A percentile compares a stretch with the other conserved stretches of the same genome.
phyloP scores from a whole-genome alignment of 2,797 vertebrate species.

The Xenops minutus region DNA sequence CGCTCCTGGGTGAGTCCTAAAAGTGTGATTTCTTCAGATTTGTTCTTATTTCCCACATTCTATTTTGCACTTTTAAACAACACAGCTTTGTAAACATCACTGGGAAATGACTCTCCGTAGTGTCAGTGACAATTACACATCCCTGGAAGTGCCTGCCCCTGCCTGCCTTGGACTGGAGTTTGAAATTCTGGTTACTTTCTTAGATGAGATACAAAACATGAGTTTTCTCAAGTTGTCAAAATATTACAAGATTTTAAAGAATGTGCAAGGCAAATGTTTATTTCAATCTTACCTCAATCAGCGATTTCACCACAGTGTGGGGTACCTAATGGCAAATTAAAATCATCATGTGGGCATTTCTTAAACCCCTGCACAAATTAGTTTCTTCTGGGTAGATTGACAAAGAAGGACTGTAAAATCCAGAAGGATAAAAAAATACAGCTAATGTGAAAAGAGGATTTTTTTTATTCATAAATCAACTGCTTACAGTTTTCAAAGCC shows the following conservation, averaged over 20 bases:
- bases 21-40: background rate
- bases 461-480: background rate
- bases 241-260: background rate
- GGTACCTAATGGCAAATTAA: slow-evolving; percentile 62
- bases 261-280: background rate
- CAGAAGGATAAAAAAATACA: background rate
- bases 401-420: background rate
- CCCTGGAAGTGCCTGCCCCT: background rate
- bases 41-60: background rate
- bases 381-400: background rate
- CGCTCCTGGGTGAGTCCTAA: background rate
- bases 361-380: slow-evolving; percentile 65
- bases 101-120: background rate
- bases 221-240: background rate
- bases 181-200: background rate
- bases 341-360: slow-evolving; percentile 75
- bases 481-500: background rate
- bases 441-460: background rate
- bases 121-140: background rate
- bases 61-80: background rate
- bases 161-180: background rate
- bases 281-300: slow-evolving; percentile 75
- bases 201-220: background rate
- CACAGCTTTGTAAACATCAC: background rate
- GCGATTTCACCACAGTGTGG: slow-evolving; percentile 68